phyloP scores from a whole-genome alignment of 2,888 invertebrate genomes.

The Ormia ochracea region DNA sequence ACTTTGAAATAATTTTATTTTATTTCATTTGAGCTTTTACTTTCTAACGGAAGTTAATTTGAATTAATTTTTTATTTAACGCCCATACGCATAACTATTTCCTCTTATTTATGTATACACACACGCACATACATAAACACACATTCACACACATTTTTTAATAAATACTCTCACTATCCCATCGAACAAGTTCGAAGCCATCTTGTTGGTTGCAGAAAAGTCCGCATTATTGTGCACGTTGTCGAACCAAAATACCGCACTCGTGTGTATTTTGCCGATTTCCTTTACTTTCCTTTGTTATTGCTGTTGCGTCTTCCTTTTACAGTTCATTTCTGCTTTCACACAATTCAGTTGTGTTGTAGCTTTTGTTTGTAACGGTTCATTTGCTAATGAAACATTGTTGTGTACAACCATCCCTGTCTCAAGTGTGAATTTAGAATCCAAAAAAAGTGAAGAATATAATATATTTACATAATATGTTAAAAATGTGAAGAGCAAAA shows the following conservation, averaged over 20 bases:
- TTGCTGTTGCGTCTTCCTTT: conserved; percentile 37
- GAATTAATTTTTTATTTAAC: neutral
- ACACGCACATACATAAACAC: neutral
- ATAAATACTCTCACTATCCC: too few relatives aligned
- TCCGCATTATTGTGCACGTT: conserved; percentile 59
- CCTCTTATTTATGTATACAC: neutral
- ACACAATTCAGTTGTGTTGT: conserved; percentile 55
- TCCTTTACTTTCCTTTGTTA: conserved; percentile 18
- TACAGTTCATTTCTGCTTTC: conserved; percentile 29
- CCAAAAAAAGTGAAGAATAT: neutral
- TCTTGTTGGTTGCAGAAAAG: conserved; percentile 9
- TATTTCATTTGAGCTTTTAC: too few relatives aligned
- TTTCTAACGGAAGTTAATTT: conserved; percentile 38
- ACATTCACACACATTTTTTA: neutral
- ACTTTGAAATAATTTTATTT: too few relatives aligned
- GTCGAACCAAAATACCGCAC: conserved; percentile 41
- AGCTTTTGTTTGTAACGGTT: conserved; percentile 61
- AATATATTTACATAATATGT: neutral
- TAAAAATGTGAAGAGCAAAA: neutral
- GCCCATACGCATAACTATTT: neutral
- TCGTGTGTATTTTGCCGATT: conserved; percentile 18
- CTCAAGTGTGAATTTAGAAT: conserved; percentile 4
- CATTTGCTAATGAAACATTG: conserved; percentile 44
- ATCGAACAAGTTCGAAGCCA: conserved; percentile 36
- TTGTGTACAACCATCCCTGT: conserved; percentile 20